phyloP scores from a whole-genome alignment of 2,113 vertebrate species.

The Macquaria australasica region DNA sequence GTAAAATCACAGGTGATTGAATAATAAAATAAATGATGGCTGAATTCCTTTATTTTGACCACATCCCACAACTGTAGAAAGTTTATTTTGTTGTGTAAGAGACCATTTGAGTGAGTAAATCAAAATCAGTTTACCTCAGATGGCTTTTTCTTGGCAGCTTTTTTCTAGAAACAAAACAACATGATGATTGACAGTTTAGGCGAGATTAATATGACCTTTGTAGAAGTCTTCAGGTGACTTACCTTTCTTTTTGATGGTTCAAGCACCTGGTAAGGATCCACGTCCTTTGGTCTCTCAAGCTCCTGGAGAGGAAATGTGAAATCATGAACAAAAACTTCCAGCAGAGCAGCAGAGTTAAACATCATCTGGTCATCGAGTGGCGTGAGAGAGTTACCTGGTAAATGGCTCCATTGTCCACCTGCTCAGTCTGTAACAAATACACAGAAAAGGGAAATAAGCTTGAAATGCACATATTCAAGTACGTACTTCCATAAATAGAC shows the following conservation, averaged over 20 bases:
- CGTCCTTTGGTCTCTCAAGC: constrained; percentile 41
- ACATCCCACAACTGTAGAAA: neutral
- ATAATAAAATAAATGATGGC: too few species aligned
- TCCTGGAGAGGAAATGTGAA: constrained; percentile 31
- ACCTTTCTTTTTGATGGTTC: constrained; percentile 58
- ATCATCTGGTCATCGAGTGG: neutral
- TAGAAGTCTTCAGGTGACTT: neutral
- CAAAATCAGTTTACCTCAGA: constrained; percentile 40
- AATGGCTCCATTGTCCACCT: constrained; percentile 5
- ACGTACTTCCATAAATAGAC: neutral
- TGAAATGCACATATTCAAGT: neutral
- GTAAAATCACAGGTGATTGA: too few species aligned
- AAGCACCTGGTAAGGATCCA: constrained; percentile 68
- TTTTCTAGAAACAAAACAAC: constrained; percentile 54
- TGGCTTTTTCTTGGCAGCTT: constrained; percentile 63
- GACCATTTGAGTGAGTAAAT: neutral
- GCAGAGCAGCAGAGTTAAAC: neutral
- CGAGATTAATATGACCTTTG: neutral
- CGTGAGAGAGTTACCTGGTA: constrained; percentile 59
- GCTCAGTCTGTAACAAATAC: neutral
- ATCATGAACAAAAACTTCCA: neutral
- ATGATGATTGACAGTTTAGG: neutral
- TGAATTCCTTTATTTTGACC: neutral
- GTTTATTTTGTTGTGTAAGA: neutral
- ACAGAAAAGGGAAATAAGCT: neutral